Base-by-base conservation (phyloP, 2,113 vertebrate species). In the Phodopus roborovskii region DNA sequence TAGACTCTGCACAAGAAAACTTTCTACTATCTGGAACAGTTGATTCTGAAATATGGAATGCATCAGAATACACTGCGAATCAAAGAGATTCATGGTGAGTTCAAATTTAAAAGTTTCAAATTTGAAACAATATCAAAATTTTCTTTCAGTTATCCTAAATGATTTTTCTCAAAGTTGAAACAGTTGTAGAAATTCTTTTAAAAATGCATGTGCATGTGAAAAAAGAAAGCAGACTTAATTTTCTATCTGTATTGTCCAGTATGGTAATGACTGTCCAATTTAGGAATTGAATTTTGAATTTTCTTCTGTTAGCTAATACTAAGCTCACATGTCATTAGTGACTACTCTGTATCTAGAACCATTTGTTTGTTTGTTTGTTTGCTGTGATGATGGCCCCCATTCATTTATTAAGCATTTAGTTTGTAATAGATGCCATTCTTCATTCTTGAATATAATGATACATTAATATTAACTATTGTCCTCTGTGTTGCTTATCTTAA, bases 1-100 rank as follows among this genome's bases (percentile, higher is more conserved):
- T 97, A 99, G 99, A 99, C 99, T 39, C 75, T 98, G 89, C 99
- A 99, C 98, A 99, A 99, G 98, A 99, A 99, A 98, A 99, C 99
- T 0, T 99, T 99, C 98, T 99, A 98, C 97, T 99, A 99, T 96
- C 97, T 99, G 98, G 99, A 99, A 95, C 99, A 99, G 97, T 98
- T 99, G 98, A 99, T 99, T 98, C 98, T 99, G 82, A 99, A 99
- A 95, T 99, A 99, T 96, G 99, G 98, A 97, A 99, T 99, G 93
- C 99, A 99, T 95, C 99, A 99, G 96, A 99, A 99, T 96, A 98
- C 99, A 0, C 99, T 99, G 39, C 99, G 99, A 95, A 99, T 99
- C 97, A 99, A 99, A 97, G 99, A 99, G 97, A 99, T 99, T 95
- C 98, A 99, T 2, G 99, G 99, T 99, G 97, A 88, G 98, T 56